A percentile compares a stretch with the other conserved stretches of the same genome.
These are phyloP conservation scores for Oceanites oceanicus DNA, from an alignment of 2,113 vertebrate species.

Conservation along the genomic window DNA sequence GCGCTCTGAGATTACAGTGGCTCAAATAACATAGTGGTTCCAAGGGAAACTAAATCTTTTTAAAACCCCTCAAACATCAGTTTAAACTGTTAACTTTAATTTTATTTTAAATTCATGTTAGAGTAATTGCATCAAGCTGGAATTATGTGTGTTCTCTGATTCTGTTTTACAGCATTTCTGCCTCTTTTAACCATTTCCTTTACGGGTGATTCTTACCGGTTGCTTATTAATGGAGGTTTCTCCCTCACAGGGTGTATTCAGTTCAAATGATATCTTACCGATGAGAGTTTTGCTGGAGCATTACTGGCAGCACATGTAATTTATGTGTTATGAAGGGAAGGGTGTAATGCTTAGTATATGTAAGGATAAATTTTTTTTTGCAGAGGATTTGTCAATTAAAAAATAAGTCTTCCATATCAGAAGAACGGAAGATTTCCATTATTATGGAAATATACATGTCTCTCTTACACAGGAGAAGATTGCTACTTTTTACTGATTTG, in stretches of 20 bases:
- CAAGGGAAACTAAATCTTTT: constrained; percentile 84
- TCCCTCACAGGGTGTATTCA: not conserved
- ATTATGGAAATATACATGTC: not conserved
- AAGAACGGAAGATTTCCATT: not conserved
- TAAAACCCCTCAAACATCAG: constrained; percentile 80
- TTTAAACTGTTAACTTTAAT: constrained; percentile 85
- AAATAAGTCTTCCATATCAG: not conserved
- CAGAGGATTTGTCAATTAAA: not conserved
- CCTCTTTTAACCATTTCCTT: constrained; percentile 70
- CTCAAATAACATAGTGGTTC: constrained; percentile 81
- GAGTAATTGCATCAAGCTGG: constrained; percentile 82
- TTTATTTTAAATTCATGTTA: constrained; percentile 83
- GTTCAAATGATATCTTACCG: not conserved
- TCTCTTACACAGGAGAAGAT: not conserved
- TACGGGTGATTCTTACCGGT: not conserved
- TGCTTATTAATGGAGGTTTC: not conserved
- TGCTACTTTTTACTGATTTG: not conserved
- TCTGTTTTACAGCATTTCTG: constrained; percentile 40
- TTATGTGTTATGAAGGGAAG: not conserved
- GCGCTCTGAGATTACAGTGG: constrained; percentile 74
- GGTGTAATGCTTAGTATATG: not conserved
- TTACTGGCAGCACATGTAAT: not conserved
- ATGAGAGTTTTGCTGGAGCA: not conserved
- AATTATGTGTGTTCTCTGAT: constrained; percentile 69
- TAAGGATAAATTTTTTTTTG: not conserved